Evolutionary conservation across 2,113 vertebrate species (phyloP), one percentile per base, ranked within the genome.

Genomic region (Xerus inauris): DNA sequence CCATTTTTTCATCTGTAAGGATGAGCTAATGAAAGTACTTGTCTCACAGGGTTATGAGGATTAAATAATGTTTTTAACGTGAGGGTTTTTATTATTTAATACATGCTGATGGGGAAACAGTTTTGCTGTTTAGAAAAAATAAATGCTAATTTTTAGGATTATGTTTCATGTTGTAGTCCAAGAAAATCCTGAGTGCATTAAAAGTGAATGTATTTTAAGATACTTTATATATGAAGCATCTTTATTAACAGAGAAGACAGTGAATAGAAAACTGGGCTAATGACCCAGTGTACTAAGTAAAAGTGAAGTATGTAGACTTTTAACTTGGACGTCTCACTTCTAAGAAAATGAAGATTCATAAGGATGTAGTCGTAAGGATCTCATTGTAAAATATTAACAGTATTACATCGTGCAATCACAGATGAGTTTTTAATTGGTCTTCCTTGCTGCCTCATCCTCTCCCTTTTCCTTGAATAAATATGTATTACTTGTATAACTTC

Each of bases 381-480:
- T 87, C 76, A 69, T 90, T 75, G 7, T 59, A 75, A 94, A 86
- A 65, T 77, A 94, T 59, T 81, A 90, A 90, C 28, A 87, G 40
- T 82, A 87, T 51, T 83, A 86, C 57, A 87, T 35, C 88, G 45
- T 84, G 8, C 38, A 94, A 83, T 72, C 83, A 84, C 64, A 65
- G 51, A 91, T 51, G 35, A 87, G 16, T 75, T 73, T 72, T 42
- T 65, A 72, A 51, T 92, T 87, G 30, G 38, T 88, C 30, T 67
- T 65, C 62, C 30, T 77, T 81, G 45, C 42, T 62, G 26, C 22
- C 5, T 59, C 38, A 16, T 6, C n/a, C 26, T 67, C 64, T 12
- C 40, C 24, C 10, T 82, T 51, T 28, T 73, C 22, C 38, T 65
- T 24, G 2, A 89, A 71, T 76, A 92, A 92, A 72, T 72, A 51